These are phyloP conservation scores for Sarcophaga variegata DNA, from an alignment of 2,888 invertebrate genomes.

Conservation along the genomic window DNA sequence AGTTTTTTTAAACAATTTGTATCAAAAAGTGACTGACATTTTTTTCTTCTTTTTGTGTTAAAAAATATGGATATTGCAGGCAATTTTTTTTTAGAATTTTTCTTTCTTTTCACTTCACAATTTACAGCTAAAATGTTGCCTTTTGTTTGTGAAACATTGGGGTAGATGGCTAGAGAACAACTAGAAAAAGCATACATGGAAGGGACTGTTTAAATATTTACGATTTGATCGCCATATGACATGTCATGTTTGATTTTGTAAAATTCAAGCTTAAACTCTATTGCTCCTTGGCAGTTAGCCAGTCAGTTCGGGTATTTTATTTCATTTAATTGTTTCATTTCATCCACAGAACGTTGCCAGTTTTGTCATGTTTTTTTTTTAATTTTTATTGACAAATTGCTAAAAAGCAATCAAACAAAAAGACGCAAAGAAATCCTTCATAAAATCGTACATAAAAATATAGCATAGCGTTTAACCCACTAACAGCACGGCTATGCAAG, in stretches of 20 bases:
- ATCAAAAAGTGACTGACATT: no score
- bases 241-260: conserved; percentile 52
- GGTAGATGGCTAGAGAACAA: no score
- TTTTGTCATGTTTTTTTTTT: conserved; percentile 19
- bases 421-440: not conserved
- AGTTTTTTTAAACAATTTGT: no score
- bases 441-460: not conserved
- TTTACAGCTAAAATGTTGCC: no score
- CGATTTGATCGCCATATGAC: conserved; percentile 14
- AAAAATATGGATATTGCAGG: no score
- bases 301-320: no score
- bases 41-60: no score
- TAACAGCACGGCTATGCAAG: no score
- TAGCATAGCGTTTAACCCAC: not conserved
- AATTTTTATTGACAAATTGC: conserved; percentile 48
- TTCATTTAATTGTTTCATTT: not conserved
- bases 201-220: no score
- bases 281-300: not conserved
- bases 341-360: not conserved
- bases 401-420: conserved; percentile 28
- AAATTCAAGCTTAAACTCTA: conserved; percentile 45
- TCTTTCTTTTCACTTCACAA: not conserved
- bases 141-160: no score
- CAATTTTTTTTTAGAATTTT: not conserved
- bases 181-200: no score